phyloP scores from a whole-genome alignment of 2,888 invertebrate species.

The Argyresthia albistria region DNA sequence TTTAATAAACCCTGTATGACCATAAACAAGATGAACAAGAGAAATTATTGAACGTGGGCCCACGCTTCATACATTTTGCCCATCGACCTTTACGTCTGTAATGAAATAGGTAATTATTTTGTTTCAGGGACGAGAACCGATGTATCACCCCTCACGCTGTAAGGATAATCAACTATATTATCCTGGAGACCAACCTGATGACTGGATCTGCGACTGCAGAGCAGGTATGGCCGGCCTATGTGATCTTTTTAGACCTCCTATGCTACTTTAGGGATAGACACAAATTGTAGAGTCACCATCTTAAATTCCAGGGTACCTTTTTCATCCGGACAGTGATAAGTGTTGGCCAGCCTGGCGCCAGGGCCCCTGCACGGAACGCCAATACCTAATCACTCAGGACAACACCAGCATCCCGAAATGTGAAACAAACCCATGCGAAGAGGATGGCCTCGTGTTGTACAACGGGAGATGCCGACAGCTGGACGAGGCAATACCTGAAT shows the following conservation, averaged over 20 bases:
- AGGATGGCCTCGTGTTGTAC: constrained; percentile 59
- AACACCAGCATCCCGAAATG: constrained; percentile 73
- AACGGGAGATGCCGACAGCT: constrained; percentile 58
- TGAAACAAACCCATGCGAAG: constrained; percentile 71
- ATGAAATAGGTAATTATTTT: no score
- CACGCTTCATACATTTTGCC: no score
- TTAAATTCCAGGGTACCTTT: constrained; percentile 63
- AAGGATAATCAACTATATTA: constrained; percentile 76
- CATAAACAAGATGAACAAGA: no score
- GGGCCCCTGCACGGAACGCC: constrained; percentile 73
- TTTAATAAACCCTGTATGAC: no score
- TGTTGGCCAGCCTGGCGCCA: constrained; percentile 76
- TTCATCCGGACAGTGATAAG: constrained; percentile 71
- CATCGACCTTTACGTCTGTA: no score
- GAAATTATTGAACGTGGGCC: no score
- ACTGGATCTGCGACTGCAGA: constrained; percentile 77
- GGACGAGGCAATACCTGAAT: constrained; percentile 12
- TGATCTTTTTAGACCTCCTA: constrained; percentile 6
- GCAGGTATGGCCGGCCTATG: constrained; percentile 41
- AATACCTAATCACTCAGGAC: constrained; percentile 65
- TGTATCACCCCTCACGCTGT: constrained; percentile 73
- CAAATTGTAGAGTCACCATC: no score
- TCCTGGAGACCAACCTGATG: constrained; percentile 75
- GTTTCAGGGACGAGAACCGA: constrained; percentile 64
- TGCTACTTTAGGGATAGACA: not conserved